These are phyloP conservation scores for Limosa lapponica DNA, from an alignment of 2,797 vertebrate genomes.

Conservation along the genomic window DNA sequence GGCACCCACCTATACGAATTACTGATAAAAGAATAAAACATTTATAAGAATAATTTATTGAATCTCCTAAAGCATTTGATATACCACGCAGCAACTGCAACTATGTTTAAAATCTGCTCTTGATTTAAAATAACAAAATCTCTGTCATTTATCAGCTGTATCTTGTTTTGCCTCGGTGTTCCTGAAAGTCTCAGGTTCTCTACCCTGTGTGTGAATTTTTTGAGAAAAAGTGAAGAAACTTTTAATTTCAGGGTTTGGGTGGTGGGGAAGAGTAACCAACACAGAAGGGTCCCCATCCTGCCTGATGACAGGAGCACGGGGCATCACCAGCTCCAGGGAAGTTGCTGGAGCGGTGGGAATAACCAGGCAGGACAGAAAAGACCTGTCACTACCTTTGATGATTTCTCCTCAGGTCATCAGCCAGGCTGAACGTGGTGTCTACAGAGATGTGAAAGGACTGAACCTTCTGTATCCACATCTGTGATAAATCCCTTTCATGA, in stretches of 20 bases:
- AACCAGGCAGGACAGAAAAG: not conserved
- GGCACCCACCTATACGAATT: not conserved
- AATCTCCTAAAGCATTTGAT: conserved; percentile 39
- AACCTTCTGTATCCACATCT: not conserved
- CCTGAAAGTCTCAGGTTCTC: not conserved
- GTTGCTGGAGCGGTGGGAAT: not conserved
- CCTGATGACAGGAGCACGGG: not conserved
- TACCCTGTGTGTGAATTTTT: not conserved
- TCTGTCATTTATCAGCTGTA: not conserved
- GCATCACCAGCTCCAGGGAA: not conserved
- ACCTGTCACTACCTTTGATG: not conserved
- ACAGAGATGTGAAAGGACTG: not conserved
- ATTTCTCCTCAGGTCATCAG: not conserved
- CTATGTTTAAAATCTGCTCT: conserved; percentile 25
- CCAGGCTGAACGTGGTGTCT: not conserved
- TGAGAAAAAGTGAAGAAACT: not conserved
- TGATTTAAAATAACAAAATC: not conserved
- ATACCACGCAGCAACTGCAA: conserved; percentile 7
- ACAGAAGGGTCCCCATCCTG: not conserved
- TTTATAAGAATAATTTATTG: conserved; percentile 42
- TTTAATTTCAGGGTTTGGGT: not conserved
- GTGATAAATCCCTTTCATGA: not conserved
- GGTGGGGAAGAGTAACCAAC: not conserved
- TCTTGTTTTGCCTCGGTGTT: not conserved
- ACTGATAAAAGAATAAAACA: conserved; percentile 51